A percentile compares a stretch with the other conserved stretches of the same genome.
These are phyloP conservation scores for Chirona hameri DNA, from an alignment of 2,888 invertebrate species.

Conservation along the genomic window DNA sequence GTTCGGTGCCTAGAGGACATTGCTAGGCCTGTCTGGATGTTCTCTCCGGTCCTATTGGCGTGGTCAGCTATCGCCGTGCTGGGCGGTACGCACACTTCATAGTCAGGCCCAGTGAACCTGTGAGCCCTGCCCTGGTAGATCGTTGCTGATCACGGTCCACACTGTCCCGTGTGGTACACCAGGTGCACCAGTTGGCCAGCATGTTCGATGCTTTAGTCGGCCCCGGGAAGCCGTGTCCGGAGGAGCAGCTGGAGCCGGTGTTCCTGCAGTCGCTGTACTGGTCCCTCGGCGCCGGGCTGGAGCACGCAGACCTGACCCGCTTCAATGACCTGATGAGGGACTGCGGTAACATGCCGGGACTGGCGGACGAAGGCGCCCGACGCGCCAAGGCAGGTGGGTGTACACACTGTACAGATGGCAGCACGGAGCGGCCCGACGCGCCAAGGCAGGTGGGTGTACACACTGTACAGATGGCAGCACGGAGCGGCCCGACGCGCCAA, in stretches of 20 bases:
- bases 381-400: constrained; percentile 37
- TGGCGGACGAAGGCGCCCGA: constrained; percentile 57
- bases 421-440: constrained; percentile 52
- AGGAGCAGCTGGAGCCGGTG: constrained; percentile 61
- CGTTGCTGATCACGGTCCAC: background rate
- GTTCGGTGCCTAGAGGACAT: too few species aligned
- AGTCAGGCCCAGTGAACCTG: too few species aligned
- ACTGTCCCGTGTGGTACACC: constrained; percentile 36
- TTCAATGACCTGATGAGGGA: constrained; percentile 80
- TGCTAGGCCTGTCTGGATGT: too few species aligned
- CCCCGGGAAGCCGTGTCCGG: constrained; percentile 38
- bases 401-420: constrained; percentile 50
- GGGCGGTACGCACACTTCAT: too few species aligned
- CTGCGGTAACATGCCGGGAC: constrained; percentile 63
- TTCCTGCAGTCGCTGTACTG: constrained; percentile 74
- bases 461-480: constrained; percentile 62
- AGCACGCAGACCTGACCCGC: constrained; percentile 62
- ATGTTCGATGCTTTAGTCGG: constrained; percentile 69
- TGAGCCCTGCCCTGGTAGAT: too few species aligned
- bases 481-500: constrained; percentile 43
- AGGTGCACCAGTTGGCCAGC: constrained; percentile 75
- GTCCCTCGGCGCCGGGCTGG: constrained; percentile 75
- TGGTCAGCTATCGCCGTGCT: too few species aligned
- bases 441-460: constrained; percentile 36
- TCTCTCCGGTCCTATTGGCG: too few species aligned